Percentiles rank a stretch among this genome's conserved stretches.
Conservation (phyloP, 2,797 vertebrate genomes). For the Microctenopoma lineatum region DNA sequence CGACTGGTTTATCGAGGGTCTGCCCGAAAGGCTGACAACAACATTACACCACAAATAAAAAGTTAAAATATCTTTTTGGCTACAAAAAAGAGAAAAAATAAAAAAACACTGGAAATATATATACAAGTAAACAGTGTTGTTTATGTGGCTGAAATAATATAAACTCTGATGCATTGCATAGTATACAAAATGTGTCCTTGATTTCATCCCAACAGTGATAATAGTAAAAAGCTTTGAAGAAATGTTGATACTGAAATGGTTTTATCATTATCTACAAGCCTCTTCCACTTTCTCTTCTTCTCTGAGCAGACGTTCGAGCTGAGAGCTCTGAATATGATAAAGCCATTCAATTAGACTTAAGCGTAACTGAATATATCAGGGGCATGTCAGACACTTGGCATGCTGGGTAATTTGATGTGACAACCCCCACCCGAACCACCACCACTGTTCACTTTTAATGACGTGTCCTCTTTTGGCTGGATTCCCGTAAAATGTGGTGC, state of each 20-base stretch:
- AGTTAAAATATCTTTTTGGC: neutral
- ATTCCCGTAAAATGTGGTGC: neutral
- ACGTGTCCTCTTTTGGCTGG: neutral
- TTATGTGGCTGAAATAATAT: no score
- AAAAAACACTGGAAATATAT: no score
- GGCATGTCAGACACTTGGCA: conserved; percentile 58
- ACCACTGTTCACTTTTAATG: neutral
- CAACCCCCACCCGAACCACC: conserved; percentile 1
- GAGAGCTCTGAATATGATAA: conserved; percentile 33
- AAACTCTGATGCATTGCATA: no score
- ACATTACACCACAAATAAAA: neutral
- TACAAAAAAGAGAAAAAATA: no score
- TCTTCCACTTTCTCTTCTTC: neutral
- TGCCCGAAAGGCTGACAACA: neutral
- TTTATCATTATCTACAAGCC: no score
- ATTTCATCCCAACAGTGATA: no score
- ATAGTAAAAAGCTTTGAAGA: no score
- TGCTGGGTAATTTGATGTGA: conserved; percentile 70
- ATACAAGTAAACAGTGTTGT: no score
- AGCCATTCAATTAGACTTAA: conserved; percentile 49
- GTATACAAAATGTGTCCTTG: no score
- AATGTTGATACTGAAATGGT: no score
- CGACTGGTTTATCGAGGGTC: neutral
- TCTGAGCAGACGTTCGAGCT: neutral
- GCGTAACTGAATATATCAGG: conserved; percentile 70